Conservation (phyloP, 1,140 invertebrate species). For the Pentalonia nigronervosa region DNA sequence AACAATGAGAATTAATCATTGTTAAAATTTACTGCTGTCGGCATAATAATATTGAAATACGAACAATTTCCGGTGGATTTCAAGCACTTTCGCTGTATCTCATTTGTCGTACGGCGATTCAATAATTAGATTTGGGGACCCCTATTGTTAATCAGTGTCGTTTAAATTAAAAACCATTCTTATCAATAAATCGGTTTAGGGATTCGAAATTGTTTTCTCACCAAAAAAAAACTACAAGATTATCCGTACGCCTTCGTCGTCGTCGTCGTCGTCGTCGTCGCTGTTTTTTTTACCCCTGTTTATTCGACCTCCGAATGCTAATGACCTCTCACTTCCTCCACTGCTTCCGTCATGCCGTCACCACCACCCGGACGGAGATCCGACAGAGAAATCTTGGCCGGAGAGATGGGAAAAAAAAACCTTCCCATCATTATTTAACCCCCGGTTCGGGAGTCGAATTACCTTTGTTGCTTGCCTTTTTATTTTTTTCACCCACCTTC, state of each 20-base stretch:
- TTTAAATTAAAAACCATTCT: slow-evolving; percentile 57
- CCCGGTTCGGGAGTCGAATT: slow-evolving; percentile 54
- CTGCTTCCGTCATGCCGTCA: neutral
- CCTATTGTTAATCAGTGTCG: slow-evolving; percentile 52
- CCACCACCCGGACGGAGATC: neutral
- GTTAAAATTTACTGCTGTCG: neutral
- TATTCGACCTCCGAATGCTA: slow-evolving; percentile 57
- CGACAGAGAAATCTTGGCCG: slow-evolving; percentile 45
- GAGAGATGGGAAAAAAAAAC: neutral
- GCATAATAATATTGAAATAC: slow-evolving; percentile 15
- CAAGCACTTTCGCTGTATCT: neutral
- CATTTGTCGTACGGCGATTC: slow-evolving; percentile 24
- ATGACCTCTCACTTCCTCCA: slow-evolving; percentile 44
- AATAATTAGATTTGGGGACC: slow-evolving; percentile 48
- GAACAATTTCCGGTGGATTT: neutral
- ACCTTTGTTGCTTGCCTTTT: slow-evolving; percentile 53
- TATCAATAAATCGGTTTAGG: slow-evolving; percentile 57
- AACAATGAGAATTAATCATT: slow-evolving; percentile 9
- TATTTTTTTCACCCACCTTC: slow-evolving; percentile 10
- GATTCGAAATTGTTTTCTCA: slow-evolving; percentile 52
- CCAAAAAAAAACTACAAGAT: slow-evolving; percentile 53
- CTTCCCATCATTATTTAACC: slow-evolving; percentile 57
- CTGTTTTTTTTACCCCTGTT: neutral
- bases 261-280: neutral
- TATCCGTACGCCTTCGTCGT: neutral